These are phyloP conservation scores for Vanessa cardui DNA, from an alignment of 2,888 invertebrate genomes.

Conservation along the genomic window DNA sequence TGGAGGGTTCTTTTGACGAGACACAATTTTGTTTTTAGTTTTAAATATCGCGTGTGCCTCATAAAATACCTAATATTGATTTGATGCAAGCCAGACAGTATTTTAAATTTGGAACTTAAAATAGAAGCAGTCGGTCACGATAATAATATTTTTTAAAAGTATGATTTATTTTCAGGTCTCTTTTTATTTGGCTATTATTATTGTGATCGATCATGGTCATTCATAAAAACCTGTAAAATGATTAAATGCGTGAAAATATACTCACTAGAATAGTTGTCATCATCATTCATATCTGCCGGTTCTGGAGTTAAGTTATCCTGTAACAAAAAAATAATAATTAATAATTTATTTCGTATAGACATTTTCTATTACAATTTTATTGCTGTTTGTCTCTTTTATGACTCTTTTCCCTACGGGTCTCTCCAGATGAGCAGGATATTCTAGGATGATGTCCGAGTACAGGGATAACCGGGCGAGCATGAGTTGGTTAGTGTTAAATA, in stretches of 20 bases:
- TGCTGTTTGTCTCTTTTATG: too few relatives aligned
- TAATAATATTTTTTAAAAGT: neutral
- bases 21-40: constrained; percentile 16
- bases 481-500: constrained; percentile 65
- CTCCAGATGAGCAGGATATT: neutral
- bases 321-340: constrained; percentile 65
- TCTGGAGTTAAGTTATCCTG: constrained; percentile 89
- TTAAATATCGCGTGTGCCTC: constrained; percentile 38
- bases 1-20: constrained; percentile 28
- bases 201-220: constrained; percentile 20
- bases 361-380: too few relatives aligned
- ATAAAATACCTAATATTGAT: constrained; percentile 73
- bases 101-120: constrained; percentile 10
- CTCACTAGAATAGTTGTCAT: constrained; percentile 88
- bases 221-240: neutral
- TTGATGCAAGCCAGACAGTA: constrained; percentile 78
- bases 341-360: neutral
- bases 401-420: neutral
- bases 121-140: constrained; percentile 22
- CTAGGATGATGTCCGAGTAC: constrained; percentile 3
- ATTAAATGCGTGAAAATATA: constrained; percentile 36
- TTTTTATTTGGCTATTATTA: constrained; percentile 1
- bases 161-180: neutral
- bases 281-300: constrained; percentile 86
- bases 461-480: constrained; percentile 30